Conservation (phyloP, 2,113 vertebrate species). For the Caretta caretta region DNA sequence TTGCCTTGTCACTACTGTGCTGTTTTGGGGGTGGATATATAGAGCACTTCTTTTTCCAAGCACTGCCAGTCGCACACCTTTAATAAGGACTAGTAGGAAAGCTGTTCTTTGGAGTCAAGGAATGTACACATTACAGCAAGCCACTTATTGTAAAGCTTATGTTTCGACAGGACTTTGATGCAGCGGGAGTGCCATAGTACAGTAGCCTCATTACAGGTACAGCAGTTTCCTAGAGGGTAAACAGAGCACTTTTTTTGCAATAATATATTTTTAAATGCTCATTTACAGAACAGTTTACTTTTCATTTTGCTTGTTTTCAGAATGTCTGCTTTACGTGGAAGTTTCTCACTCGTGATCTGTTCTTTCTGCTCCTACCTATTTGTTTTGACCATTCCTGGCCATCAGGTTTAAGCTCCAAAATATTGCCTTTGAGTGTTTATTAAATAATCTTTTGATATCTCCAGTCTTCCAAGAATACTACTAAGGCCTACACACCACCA, state of each 20-base stretch:
- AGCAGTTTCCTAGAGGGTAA: background rate
- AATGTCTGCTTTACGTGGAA: background rate
- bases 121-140: background rate
- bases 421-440: background rate
- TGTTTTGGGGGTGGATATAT: background rate
- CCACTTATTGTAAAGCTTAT: background rate
- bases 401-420: background rate
- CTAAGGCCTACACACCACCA: background rate
- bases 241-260: background rate
- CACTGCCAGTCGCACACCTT: background rate
- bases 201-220: background rate
- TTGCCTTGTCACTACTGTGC: background rate
- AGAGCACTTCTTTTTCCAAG: background rate
- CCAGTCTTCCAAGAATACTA: background rate
- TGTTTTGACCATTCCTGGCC: background rate
- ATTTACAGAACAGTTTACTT: background rate
- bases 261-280: accelerated
- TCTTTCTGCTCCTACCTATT: background rate
- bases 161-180: background rate
- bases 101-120: background rate
- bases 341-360: background rate
- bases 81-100: background rate
- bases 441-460: background rate
- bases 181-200: background rate
- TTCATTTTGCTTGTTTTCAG: background rate